Percentiles rank a stretch among this genome's conserved stretches.
Conservation (phyloP, 2,113 vertebrate genomes). For the Triplophysa siluroides region DNA sequence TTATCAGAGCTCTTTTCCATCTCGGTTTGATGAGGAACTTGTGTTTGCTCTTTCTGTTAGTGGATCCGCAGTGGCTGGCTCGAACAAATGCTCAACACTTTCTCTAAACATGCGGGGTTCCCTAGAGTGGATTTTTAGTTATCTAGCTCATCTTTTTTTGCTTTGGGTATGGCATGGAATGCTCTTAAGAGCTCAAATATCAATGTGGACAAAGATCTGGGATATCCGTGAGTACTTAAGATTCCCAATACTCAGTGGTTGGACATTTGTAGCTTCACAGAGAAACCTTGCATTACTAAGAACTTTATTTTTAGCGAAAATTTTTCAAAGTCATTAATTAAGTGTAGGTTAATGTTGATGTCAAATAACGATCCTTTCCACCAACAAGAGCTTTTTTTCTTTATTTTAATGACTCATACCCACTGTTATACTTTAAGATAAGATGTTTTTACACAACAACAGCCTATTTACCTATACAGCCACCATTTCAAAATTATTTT, state of each 20-base stretch:
- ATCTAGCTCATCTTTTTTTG: constrained; percentile 64
- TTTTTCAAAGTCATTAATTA: too few relatives aligned
- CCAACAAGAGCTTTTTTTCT: neutral
- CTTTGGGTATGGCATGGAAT: constrained; percentile 23
- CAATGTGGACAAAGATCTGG: constrained; percentile 24
- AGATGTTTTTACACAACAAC: neutral
- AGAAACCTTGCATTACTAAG: neutral
- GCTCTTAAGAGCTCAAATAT: constrained; percentile 38
- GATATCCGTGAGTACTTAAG: neutral
- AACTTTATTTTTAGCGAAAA: neutral
- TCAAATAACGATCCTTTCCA: neutral
- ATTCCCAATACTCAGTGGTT: neutral
- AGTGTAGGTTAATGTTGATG: neutral
- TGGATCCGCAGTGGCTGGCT: constrained; percentile 18
- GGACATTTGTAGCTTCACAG: neutral
- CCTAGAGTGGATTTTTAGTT: constrained; percentile 60
- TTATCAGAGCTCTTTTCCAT: constrained; percentile 46
- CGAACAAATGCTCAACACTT: constrained; percentile 50
- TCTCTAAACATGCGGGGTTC: constrained; percentile 53
- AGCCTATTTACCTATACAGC: too few relatives aligned
- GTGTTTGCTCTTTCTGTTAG: constrained; percentile 13
- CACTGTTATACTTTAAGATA: neutral
- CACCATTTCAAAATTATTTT: too few relatives aligned
- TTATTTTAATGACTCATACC: neutral
- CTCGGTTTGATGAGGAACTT: constrained; percentile 37